Percentiles rank a stretch among this genome's conserved stretches.
Evolutionary conservation across 2,888 invertebrate genomes (phyloP).

Genomic region (Eueremaeus valkanovi): DNA sequence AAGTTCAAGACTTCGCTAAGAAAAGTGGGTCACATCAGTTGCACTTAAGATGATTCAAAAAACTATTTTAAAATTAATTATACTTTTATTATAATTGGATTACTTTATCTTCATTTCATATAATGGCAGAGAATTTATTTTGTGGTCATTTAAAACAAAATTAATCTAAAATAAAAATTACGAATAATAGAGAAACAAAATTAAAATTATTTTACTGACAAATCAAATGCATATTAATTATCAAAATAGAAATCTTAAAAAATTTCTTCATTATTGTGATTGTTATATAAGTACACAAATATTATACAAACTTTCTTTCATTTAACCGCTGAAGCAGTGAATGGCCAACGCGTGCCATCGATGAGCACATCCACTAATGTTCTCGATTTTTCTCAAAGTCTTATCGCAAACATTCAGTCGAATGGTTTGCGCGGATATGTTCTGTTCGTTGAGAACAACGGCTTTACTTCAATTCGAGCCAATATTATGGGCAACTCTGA

Average conservation of each 20-base stretch:
- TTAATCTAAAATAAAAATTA: too few species aligned
- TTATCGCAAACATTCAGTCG: constrained; percentile 42
- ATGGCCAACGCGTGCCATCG: not conserved
- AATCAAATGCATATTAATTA: not conserved
- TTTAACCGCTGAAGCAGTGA: not conserved
- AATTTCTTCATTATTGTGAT: too few species aligned
- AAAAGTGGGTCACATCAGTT: too few species aligned
- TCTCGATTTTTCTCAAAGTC: constrained; percentile 31
- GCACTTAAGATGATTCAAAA: too few species aligned
- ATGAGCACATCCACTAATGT: not conserved
- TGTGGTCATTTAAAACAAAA: too few species aligned
- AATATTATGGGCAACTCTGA: constrained; percentile 31
- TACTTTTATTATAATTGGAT: too few species aligned
- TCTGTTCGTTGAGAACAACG: constrained; percentile 36
- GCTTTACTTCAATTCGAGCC: constrained; percentile 34
- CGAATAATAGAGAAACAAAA: not conserved
- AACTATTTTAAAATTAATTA: too few species aligned
- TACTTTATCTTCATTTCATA: too few species aligned
- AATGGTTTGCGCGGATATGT: constrained; percentile 42
- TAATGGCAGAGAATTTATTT: too few species aligned
- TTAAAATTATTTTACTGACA: too few species aligned
- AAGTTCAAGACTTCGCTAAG: too few species aligned
- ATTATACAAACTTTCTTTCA: not conserved
- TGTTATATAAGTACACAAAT: not conserved
- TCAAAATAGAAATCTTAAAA: not conserved